phyloP scores from a whole-genome alignment of 2,113 vertebrate species.

The Dasyornis broadbenti region DNA sequence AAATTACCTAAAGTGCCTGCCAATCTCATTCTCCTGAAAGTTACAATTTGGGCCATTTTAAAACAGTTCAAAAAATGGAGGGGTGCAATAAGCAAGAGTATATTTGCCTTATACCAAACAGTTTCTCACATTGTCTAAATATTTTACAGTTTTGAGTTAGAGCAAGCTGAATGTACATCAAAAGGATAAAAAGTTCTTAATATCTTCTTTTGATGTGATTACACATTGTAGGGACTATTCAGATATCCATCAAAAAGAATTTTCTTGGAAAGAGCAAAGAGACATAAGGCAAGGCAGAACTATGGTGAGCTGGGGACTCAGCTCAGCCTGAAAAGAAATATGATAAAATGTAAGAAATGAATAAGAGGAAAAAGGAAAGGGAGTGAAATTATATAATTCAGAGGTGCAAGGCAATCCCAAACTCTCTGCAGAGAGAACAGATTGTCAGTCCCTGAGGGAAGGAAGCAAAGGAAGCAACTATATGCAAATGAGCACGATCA shows the following conservation, averaged over 20 bases:
- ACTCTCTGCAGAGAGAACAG: not conserved
- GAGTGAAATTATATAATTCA: not conserved
- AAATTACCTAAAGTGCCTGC: not conserved
- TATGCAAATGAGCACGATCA: conserved; percentile 4
- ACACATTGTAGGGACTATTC: not conserved
- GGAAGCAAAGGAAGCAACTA: not conserved
- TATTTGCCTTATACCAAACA: not conserved
- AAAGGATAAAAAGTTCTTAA: not conserved
- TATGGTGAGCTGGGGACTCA: not conserved
- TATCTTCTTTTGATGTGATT: not conserved
- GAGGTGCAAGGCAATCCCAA: not conserved
- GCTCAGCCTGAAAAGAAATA: not conserved
- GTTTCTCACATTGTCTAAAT: rapidly evolving
- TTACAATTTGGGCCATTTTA: not conserved
- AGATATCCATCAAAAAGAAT: not conserved
- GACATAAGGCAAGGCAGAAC: not conserved
- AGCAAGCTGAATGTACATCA: not conserved
- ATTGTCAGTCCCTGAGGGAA: conserved; percentile 26
- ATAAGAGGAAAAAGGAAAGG: not conserved
- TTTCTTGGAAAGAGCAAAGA: not conserved
- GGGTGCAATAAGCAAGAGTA: not conserved
- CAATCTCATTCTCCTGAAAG: not conserved
- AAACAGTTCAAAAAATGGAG: not conserved
- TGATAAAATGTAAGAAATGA: not conserved
- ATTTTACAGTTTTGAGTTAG: not conserved